phyloP scores from a whole-genome alignment of 2,888 invertebrate genomes.

The Synergus laeviventris region DNA sequence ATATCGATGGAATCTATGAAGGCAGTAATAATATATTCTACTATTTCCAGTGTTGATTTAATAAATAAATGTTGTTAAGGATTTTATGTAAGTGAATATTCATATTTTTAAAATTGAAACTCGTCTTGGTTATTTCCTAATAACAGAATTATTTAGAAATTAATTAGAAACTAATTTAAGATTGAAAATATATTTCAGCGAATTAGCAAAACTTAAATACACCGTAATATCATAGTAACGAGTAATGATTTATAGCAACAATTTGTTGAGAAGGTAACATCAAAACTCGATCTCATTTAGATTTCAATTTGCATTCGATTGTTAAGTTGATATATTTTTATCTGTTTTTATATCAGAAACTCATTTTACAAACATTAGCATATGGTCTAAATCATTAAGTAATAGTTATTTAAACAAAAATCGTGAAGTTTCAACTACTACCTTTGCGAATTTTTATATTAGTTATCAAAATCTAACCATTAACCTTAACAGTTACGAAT shows the following conservation, averaged over 20 bases:
- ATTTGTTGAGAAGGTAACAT: constrained; percentile 7
- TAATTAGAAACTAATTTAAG: not conserved
- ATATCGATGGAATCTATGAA: not conserved
- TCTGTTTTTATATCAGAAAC: not conserved
- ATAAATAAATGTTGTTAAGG: constrained; percentile 17
- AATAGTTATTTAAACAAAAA: not conserved
- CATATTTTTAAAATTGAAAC: constrained; percentile 31
- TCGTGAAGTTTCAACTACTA: not conserved
- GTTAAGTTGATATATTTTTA: not conserved
- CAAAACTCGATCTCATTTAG: constrained; percentile 12
- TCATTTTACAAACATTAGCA: not conserved
- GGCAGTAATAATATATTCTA: constrained; percentile 9
- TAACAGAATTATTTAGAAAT: not conserved
- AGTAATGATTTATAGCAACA: constrained; percentile 3
- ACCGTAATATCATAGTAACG: constrained; percentile 30
- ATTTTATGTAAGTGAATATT: constrained; percentile 23
- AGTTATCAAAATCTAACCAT: not conserved
- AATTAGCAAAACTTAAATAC: constrained; percentile 6
- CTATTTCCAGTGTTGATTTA: constrained; percentile 5
- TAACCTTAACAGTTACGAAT: not conserved
- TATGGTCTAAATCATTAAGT: not conserved
- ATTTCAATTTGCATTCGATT: not conserved
- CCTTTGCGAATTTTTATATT: not conserved
- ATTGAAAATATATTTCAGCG: constrained; percentile 21
- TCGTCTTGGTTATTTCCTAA: not conserved